Evolutionary conservation across 1,140 invertebrate species (phyloP).

Genomic region (Zaprionus kolodkinae): DNA sequence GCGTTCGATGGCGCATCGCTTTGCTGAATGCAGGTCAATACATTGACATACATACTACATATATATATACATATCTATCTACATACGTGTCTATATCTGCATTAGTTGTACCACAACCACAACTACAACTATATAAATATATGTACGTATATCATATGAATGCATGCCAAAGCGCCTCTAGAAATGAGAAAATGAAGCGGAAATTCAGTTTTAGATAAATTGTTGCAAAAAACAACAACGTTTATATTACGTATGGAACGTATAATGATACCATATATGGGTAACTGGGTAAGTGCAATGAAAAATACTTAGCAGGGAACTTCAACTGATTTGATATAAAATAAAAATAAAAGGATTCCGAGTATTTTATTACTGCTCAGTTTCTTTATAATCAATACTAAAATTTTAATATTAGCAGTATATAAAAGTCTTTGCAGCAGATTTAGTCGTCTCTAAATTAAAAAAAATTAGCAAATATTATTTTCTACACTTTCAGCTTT

Average conservation of each 20-base stretch:
- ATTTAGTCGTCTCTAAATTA: too few relatives aligned
- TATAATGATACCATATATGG: not conserved
- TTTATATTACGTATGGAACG: not conserved
- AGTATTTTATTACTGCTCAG: too few relatives aligned
- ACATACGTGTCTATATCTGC: not conserved
- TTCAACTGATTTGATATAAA: too few relatives aligned
- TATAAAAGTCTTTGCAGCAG: too few relatives aligned
- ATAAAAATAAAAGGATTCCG: too few relatives aligned
- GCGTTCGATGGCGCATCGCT: not conserved
- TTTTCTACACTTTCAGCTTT: not conserved
- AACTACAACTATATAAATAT: not conserved
- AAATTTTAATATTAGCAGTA: too few relatives aligned
- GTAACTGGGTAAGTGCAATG: not conserved
- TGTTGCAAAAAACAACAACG: not conserved
- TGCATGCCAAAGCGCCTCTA: not conserved
- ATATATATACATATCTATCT: too few relatives aligned
- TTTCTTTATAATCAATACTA: too few relatives aligned
- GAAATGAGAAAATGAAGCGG: slow-evolving; percentile 6
- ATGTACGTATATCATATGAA: not conserved
- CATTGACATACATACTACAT: slow-evolving; percentile 7
- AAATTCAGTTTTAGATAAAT: slow-evolving; percentile 22
- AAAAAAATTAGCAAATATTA: too few relatives aligned
- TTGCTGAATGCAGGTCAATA: slow-evolving; percentile 6
- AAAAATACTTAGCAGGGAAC: too few relatives aligned
- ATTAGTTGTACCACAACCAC: not conserved